Evolutionary conservation across 2,888 invertebrate species (phyloP).

Genomic region (Drosophila ezoana): DNA sequence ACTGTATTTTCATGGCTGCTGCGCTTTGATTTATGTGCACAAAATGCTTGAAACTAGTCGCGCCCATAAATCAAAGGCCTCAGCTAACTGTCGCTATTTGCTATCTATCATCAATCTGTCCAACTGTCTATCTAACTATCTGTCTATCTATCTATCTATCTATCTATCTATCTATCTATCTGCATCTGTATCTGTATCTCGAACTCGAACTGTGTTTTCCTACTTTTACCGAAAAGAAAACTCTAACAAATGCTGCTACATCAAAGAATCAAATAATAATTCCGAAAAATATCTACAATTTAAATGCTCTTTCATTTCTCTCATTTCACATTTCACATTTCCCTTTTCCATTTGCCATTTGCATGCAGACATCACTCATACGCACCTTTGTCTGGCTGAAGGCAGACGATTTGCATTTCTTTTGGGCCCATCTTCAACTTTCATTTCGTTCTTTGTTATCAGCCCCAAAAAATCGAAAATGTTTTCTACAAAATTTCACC

Average conservation of each 20-base stretch:
- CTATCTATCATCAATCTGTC: constrained; percentile 49
- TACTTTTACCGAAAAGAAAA: constrained; percentile 67
- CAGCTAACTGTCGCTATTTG: constrained; percentile 46
- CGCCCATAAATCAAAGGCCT: constrained; percentile 70
- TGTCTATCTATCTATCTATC: constrained; percentile 32
- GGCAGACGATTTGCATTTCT: constrained; percentile 62
- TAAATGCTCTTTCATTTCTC: constrained; percentile 38
- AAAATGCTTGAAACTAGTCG: constrained; percentile 83
- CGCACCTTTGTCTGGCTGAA: constrained; percentile 58
- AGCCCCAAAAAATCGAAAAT: constrained; percentile 54
- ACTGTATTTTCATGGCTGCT: constrained; percentile 56
- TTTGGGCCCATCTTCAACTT: constrained; percentile 46
- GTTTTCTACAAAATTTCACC: constrained; percentile 73
- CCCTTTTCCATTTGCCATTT: constrained; percentile 55
- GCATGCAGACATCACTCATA: constrained; percentile 63
- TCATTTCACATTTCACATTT: constrained; percentile 7
- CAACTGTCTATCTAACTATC: constrained; percentile 34
- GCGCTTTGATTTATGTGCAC: constrained; percentile 67
- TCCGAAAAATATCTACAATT: constrained; percentile 62
- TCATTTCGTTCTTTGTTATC: constrained; percentile 70
- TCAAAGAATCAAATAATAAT: constrained; percentile 80
- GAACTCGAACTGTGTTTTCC: constrained; percentile 43
- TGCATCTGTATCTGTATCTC: constrained; percentile 42
- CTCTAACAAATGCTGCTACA: constrained; percentile 72
- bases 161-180: constrained; percentile 49